Conservation (phyloP, 2,113 vertebrate species). For the Dendrocopos noguchii region DNA sequence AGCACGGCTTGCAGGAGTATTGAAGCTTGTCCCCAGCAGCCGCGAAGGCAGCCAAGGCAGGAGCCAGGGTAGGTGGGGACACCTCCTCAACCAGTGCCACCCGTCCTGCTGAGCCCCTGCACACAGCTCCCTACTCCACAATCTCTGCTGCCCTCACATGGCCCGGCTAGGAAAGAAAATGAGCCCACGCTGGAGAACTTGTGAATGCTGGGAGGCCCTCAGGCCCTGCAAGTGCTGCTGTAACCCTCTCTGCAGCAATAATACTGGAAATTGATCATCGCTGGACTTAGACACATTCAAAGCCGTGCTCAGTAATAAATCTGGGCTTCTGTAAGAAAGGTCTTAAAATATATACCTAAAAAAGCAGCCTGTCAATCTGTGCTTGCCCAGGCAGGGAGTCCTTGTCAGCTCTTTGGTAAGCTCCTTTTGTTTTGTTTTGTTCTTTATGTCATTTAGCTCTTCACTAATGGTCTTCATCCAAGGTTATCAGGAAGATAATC, state of each 20-base stretch:
- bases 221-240: neutral
- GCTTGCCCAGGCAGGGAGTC: neutral
- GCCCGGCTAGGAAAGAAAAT: fast-evolving
- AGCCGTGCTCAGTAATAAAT: neutral
- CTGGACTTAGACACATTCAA: neutral
- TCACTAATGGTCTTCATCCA: neutral
- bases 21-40: neutral
- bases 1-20: neutral
- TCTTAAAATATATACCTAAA: neutral
- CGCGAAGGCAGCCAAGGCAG: neutral
- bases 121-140: neutral
- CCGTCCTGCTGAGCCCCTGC: neutral
- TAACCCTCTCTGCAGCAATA: neutral
- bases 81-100: neutral
- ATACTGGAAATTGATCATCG: fast-evolving
- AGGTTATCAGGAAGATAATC: neutral
- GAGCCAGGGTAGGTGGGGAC: neutral
- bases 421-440: neutral
- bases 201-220: neutral
- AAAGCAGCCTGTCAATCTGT: neutral
- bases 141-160: conserved; percentile 65
- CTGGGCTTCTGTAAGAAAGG: neutral
- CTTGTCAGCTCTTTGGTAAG: neutral
- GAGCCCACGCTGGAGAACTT: neutral
- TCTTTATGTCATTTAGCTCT: neutral